Evolutionary conservation across 2,888 invertebrate genomes (phyloP).

Genomic region (Agrochola lota): DNA sequence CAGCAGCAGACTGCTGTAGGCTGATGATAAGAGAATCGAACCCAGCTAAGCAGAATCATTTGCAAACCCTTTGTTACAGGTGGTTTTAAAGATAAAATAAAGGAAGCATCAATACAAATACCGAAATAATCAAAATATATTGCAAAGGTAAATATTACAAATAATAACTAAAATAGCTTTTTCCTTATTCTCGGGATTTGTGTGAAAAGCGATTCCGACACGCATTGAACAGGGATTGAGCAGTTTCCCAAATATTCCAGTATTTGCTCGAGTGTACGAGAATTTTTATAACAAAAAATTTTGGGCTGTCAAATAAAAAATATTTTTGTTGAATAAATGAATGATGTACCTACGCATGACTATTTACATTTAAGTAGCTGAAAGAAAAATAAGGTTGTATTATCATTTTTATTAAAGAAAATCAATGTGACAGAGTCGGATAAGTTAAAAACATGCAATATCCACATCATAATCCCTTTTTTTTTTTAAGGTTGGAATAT

Average conservation of each 20-base stretch:
- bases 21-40: not conserved
- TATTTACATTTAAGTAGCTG: not conserved
- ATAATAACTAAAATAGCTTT: constrained; percentile 7
- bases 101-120: not conserved
- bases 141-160: constrained; percentile 10
- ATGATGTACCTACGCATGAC: not conserved
- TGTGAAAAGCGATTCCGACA: constrained; percentile 16
- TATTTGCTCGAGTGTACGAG: constrained; percentile 20
- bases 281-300: constrained; percentile 16
- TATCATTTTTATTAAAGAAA: not conserved
- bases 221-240: constrained; percentile 45
- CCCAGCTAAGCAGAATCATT: not conserved
- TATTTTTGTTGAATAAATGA: not conserved
- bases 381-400: not conserved
- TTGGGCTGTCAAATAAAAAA: not conserved
- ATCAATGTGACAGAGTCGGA: not conserved
- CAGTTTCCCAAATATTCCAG: constrained; percentile 32
- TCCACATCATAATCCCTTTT: not conserved
- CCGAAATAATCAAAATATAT: constrained; percentile 3
- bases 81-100: not conserved
- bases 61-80: too few relatives aligned
- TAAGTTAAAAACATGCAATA: not conserved
- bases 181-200: constrained; percentile 16
- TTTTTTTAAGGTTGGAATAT: too few relatives aligned
- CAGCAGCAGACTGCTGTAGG: not conserved